Evolutionary conservation across 1,140 invertebrate genomes (phyloP), one percentile per base, ranked within the genome.

Genomic region (Cotesia vestalis): DNA sequence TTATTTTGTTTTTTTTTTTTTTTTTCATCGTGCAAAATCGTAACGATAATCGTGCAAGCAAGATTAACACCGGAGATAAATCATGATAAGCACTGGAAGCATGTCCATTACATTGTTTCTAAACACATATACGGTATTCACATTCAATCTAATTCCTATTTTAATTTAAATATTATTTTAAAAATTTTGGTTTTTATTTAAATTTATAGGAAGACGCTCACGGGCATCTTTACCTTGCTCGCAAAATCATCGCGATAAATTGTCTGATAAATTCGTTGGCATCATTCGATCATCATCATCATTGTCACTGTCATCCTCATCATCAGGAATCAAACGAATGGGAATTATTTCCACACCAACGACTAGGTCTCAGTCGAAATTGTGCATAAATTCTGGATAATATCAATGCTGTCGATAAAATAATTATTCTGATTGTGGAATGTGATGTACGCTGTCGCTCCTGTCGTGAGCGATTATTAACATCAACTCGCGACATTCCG

Each of bases 181-280:
- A 27, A 27, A 27, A 27, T 27, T 46, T 46, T 46, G 11, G 40
- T 46, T 46, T 46, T 46, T 8, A 11, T 46, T 46, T 11, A 46
- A 11, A 9, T 46, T 46, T 46, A 9, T 46, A 9, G 40, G 8
- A 9, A 46, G 40, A 46, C 40, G 40, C 40, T 6, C 40, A 46
- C 40, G 40, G 40, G 40, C 40, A 46, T 20, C 72, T 78, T 83
- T 84, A 84, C 82, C 81, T 84, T 83, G 75, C 71, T 78, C 74
- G 74, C 72, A 76, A 82, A 79, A 80, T 64, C 20, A 57, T 40
- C 36, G 62, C 35, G 38, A 64, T 6, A 36, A 64, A n/a, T 64
- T 5, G 62, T 14, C 11, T 62, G 6, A 27, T 62, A 9, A 60
- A 46, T 46, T 46, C 11, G 40, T 46, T 46, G 40, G 40, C 57